Base-by-base conservation (phyloP, 1,140 invertebrate genomes). In the Ostrea edulis region DNA sequence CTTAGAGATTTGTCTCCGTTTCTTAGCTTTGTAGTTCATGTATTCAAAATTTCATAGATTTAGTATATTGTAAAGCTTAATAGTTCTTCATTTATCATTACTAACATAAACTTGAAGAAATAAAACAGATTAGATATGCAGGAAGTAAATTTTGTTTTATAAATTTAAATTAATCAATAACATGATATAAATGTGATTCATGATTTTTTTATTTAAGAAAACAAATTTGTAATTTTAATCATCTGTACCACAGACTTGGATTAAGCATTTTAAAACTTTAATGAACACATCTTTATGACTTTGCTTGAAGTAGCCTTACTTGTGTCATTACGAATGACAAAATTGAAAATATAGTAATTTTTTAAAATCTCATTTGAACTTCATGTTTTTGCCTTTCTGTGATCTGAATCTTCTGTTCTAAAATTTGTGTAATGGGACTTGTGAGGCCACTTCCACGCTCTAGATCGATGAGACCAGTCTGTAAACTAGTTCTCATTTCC, bases 401-500 rank as follows among this genome's bases (percentile, higher is more conserved):
- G 35, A 77, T 35, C 25, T 77, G 29, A 77, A 9, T 22, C 54
- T 44, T 62, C 58, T 68, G 17, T 68, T n/a, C n/a, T 68, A 68
- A 77, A 77, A 35, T 62, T 62, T 20, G 5, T 62, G 5, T 62
- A 35, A 77, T 29, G 11, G 68, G 22, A 77, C 68, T 25, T 14
- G 68, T 77, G 68, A 77, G 68, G 68, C 68, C 68, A 77, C 68
- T 77, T 77, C 68, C 14, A 0, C 11, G 68, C n/a, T 58, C 55
- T 7, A 22, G 22, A 35, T 77, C 22, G 9, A 22, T 22, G 68
- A 9, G n/a, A 77, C 25, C 68, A 44, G 68, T 77, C 29, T 77
- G 35, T 77, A 77, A 77, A 77, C 68, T 77, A 77, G 68, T 77
- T 77, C 82, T 82, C 52, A 20, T 53, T 83, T 83, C 52, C 44